Evolutionary conservation across 2,888 invertebrate species (phyloP).

Genomic region (Mactromeris polynyma): DNA sequence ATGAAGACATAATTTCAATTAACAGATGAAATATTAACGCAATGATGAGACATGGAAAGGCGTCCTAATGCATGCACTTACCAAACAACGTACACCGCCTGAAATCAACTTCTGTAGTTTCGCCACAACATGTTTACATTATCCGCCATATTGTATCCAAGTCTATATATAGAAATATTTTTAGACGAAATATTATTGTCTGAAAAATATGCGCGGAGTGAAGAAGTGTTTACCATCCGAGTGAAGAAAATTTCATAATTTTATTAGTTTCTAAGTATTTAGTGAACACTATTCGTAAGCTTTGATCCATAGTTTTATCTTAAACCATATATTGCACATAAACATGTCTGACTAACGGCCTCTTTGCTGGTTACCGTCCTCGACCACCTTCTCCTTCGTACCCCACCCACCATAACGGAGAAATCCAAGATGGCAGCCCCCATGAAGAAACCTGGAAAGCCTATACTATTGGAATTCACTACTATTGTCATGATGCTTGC

Average conservation of each 20-base stretch:
- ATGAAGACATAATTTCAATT: not conserved
- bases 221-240: too few species aligned
- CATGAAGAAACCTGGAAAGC: not conserved
- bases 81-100: not conserved
- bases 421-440: not conserved
- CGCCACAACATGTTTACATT: constrained; percentile 63
- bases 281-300: too few species aligned
- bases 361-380: not conserved
- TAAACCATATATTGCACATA: not conserved
- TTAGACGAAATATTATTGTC: not conserved
- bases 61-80: not conserved
- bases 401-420: not conserved
- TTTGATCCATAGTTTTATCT: too few species aligned
- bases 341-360: not conserved
- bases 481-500: not conserved
- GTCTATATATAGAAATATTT: constrained; percentile 15
- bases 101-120: not conserved
- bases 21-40: not conserved
- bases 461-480: not conserved
- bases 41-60: not conserved
- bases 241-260: too few species aligned
- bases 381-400: not conserved
- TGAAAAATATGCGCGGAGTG: not conserved
- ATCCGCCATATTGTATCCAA: constrained; percentile 70
- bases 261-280: too few species aligned